These are phyloP conservation scores for Lerista edwardsae DNA, from an alignment of 2,797 vertebrate species.

Conservation along the genomic window DNA sequence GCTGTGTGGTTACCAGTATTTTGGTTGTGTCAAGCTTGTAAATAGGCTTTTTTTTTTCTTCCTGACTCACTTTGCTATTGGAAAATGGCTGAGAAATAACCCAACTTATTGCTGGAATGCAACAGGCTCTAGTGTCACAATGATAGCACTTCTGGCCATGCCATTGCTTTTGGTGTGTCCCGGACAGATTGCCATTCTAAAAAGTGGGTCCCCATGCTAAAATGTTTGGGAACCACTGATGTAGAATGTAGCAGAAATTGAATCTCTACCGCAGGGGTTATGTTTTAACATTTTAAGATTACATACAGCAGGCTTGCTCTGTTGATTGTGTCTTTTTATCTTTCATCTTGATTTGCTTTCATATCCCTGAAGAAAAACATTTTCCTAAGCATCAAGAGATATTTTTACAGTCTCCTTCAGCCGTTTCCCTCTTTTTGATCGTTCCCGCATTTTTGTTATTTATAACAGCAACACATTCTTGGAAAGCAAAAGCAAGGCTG, in stretches of 20 bases:
- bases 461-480: slow-evolving; percentile 44
- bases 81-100: no score
- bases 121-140: no score
- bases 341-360: slow-evolving; percentile 63
- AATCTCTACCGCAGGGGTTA: background rate
- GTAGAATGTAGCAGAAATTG: background rate
- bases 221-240: no score
- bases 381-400: slow-evolving; percentile 37
- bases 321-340: background rate
- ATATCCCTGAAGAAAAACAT: slow-evolving; percentile 47
- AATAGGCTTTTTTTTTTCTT: no score
- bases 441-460: slow-evolving; percentile 41
- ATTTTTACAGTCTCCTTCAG: slow-evolving; percentile 51
- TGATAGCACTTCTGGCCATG: no score
- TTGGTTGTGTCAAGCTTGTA: no score
- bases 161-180: no score
- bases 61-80: no score
- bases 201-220: no score
- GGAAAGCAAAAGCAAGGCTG: slow-evolving; percentile 46
- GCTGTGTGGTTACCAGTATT: no score
- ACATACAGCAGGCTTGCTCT: accelerated
- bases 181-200: no score
- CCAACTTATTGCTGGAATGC: no score
- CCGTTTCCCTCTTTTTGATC: slow-evolving; percentile 38
- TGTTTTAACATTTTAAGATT: slow-evolving; percentile 11